These are phyloP conservation scores for Solenopsis invicta DNA, from an alignment of 1,140 invertebrate genomes.

Conservation along the genomic window DNA sequence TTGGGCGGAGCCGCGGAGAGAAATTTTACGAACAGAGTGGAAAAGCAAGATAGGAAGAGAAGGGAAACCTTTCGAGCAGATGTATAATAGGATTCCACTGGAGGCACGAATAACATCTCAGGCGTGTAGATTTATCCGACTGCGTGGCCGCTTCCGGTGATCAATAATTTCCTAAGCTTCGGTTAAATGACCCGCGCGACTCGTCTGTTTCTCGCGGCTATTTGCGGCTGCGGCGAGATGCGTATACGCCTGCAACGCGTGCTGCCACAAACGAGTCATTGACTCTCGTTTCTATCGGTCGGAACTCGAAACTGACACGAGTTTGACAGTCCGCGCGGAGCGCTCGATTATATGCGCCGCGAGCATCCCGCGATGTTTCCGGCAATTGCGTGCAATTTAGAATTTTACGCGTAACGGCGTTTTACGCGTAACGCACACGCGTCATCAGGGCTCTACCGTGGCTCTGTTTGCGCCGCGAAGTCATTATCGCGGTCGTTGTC, in stretches of 20 bases:
- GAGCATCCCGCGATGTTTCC: constrained; percentile 7
- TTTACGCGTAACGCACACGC: constrained; percentile 26
- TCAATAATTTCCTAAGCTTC: constrained; percentile 61
- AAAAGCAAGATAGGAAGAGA: background rate
- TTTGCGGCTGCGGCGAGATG: constrained; percentile 6
- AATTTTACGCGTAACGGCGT: constrained; percentile 13
- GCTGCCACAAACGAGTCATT: constrained; percentile 50
- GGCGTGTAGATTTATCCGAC: constrained; percentile 20
- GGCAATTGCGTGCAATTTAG: constrained; percentile 31
- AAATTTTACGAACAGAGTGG: background rate
- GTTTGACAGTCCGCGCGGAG: constrained; percentile 63
- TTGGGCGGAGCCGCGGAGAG: background rate
- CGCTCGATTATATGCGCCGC: background rate
- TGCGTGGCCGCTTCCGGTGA: background rate
- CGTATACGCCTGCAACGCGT: constrained; percentile 7
- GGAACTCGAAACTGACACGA: constrained; percentile 33
- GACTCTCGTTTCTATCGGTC: constrained; percentile 63
- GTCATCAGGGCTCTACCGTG: background rate
- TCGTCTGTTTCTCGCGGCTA: constrained; percentile 50
- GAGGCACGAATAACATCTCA: constrained; percentile 23
- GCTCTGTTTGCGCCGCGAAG: constrained; percentile 13
- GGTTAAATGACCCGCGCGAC: constrained; percentile 12
- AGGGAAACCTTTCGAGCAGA: background rate
- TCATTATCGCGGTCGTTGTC: constrained; percentile 44
- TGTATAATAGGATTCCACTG: constrained; percentile 13